Evolutionary conservation across 2,888 invertebrate genomes (phyloP).

Genomic region (Sepioteuthis lessoniana): DNA sequence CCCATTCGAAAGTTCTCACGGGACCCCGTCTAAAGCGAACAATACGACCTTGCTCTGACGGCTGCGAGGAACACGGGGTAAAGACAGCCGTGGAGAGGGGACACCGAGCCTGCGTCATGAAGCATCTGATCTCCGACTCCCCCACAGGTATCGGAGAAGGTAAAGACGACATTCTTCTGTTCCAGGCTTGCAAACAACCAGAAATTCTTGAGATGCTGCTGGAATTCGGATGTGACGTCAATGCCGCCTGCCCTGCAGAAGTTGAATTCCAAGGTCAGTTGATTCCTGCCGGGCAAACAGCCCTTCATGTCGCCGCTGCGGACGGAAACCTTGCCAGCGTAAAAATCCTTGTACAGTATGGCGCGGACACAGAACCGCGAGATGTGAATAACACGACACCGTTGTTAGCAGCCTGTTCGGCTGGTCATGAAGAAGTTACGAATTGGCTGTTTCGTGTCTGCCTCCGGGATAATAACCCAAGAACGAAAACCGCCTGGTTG

Average conservation of each 20-base stretch:
- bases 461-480: neutral
- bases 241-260: neutral
- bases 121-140: neutral
- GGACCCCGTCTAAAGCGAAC: conserved; percentile 37
- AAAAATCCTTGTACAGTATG: conserved; percentile 3
- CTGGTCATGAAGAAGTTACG: neutral
- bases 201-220: conserved; percentile 40
- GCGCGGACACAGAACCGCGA: neutral
- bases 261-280: neutral
- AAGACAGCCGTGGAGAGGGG: conserved; percentile 36
- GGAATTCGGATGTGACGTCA: conserved; percentile 47
- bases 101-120: conserved; percentile 44
- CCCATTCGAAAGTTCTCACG: neutral
- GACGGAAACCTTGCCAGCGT: conserved; percentile 13
- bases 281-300: conserved; percentile 4
- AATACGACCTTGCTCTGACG: conserved; percentile 39
- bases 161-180: neutral
- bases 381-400: conserved; percentile 37
- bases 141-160: neutral
- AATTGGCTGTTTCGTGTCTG: neutral
- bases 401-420: neutral
- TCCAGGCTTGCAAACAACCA: neutral
- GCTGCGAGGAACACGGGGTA: conserved; percentile 24
- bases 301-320: conserved; percentile 41
- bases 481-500: neutral